These are phyloP conservation scores for Mycteria americana DNA, from an alignment of 2,797 vertebrate genomes.

Conservation along the genomic window DNA sequence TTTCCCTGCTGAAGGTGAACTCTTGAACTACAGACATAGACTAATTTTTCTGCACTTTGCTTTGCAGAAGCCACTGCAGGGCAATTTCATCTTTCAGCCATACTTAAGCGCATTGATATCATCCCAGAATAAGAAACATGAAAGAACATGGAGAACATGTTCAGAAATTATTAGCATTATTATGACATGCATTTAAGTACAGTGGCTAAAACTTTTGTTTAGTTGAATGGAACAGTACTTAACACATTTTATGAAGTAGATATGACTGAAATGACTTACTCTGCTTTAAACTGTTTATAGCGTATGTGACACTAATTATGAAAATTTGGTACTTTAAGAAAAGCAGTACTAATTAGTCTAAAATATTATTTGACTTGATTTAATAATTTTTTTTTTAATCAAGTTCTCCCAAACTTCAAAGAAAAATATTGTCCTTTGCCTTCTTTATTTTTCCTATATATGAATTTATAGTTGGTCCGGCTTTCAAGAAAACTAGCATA, in stretches of 20 bases:
- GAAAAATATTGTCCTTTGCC: neutral
- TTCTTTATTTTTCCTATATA: neutral
- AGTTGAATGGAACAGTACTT: neutral
- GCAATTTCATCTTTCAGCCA: neutral
- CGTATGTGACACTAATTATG: neutral
- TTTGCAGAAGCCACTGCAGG: neutral
- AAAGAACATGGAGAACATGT: neutral
- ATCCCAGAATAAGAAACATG: neutral
- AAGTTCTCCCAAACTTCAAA: neutral
- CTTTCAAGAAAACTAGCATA: neutral
- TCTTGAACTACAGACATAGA: constrained; percentile 44
- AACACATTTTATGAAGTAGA: neutral
- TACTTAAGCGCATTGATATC: neutral
- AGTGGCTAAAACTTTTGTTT: neutral
- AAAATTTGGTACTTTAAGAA: neutral
- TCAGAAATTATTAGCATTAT: neutral
- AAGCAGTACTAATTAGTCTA: neutral
- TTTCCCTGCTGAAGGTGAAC: constrained; percentile 43
- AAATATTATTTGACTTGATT: neutral
- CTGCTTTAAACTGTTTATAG: neutral
- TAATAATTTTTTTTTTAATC: neutral
- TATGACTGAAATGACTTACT: neutral
- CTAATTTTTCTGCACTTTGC: neutral
- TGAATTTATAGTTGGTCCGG: neutral
- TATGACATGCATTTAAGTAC: neutral